Evolutionary conservation across 2,888 invertebrate genomes (phyloP).

Genomic region (Chymomyza fuscimana): DNA sequence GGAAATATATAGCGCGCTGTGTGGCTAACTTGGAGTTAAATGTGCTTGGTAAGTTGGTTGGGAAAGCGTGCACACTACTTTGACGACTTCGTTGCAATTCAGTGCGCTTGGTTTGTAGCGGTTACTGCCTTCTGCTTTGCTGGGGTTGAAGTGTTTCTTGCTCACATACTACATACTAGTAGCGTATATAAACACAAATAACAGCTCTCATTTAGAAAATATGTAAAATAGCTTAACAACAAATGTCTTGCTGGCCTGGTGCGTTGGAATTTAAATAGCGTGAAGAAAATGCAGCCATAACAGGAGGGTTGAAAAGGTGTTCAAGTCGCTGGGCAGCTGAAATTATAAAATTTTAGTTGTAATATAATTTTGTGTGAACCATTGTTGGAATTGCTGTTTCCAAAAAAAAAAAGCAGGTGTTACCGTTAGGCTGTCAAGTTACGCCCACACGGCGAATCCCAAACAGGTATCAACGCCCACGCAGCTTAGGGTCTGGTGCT

Average conservation of each 20-base stretch:
- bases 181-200: background rate
- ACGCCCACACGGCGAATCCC: background rate
- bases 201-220: slow-evolving; percentile 56
- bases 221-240: slow-evolving; percentile 55
- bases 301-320: slow-evolving; percentile 59
- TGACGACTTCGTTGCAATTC: slow-evolving; percentile 60
- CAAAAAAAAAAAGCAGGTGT: slow-evolving; percentile 49
- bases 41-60: slow-evolving; percentile 22
- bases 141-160: slow-evolving; percentile 39
- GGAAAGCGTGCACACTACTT: slow-evolving; percentile 39
- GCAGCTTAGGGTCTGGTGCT: slow-evolving; percentile 3
- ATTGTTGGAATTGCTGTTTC: background rate
- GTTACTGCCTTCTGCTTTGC: slow-evolving; percentile 30
- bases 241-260: slow-evolving; percentile 40
- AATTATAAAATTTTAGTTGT: slow-evolving; percentile 41
- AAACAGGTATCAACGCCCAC: slow-evolving; percentile 44
- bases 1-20: slow-evolving; percentile 35
- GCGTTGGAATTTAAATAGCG: slow-evolving; percentile 62
- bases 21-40: slow-evolving; percentile 37
- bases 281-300: slow-evolving; percentile 35
- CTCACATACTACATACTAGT: background rate
- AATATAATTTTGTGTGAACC: background rate
- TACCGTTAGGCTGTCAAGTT: slow-evolving; percentile 10
- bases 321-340: slow-evolving; percentile 48
- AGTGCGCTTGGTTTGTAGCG: slow-evolving; percentile 48